Evolutionary conservation across 35 echinoderm and acorn worm species (phyloP).

Genomic region (Apostichopus japonicus): DNA sequence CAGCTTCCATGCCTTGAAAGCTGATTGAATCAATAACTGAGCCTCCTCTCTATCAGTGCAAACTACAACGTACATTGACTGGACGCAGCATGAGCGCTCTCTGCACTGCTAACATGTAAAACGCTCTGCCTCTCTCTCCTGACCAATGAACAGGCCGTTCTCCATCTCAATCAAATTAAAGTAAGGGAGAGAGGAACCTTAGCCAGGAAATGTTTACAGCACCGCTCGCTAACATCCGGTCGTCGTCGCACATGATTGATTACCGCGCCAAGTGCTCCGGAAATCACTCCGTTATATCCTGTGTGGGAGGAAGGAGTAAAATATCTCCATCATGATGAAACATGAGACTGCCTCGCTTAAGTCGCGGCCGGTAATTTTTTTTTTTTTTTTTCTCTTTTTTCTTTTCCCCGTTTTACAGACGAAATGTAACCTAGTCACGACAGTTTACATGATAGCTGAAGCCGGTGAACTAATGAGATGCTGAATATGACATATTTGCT

Average conservation of each 20-base stretch:
- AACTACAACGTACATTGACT: neutral
- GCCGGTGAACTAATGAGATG: neutral
- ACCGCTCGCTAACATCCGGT: conserved; percentile 39
- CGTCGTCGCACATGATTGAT: conserved; percentile 14
- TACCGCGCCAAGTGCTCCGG: conserved; percentile 16
- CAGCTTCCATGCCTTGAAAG: neutral
- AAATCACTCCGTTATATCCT: conserved; percentile 45
- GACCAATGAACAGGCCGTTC: conserved; percentile 1
- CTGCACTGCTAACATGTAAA: neutral
- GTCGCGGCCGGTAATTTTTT: neutral
- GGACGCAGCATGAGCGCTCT: neutral
- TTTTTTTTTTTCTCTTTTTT: conserved; percentile 15
- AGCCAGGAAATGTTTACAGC: conserved; percentile 34
- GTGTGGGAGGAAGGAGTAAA: conserved; percentile 13
- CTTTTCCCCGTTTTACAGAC: neutral
- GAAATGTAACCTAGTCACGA: neutral
- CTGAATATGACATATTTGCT: conserved; percentile 25
- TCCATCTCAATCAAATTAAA: conserved; percentile 51
- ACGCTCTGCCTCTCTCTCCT: neutral
- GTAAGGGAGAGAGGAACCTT: conserved; percentile 29
- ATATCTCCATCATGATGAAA: conserved; percentile 1
- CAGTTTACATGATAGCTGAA: neutral
- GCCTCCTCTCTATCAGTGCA: neutral
- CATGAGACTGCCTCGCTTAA: neutral
- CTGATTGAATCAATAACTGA: neutral